Conservation (phyloP, 2,113 vertebrate genomes). For the Chloebia gouldiae region DNA sequence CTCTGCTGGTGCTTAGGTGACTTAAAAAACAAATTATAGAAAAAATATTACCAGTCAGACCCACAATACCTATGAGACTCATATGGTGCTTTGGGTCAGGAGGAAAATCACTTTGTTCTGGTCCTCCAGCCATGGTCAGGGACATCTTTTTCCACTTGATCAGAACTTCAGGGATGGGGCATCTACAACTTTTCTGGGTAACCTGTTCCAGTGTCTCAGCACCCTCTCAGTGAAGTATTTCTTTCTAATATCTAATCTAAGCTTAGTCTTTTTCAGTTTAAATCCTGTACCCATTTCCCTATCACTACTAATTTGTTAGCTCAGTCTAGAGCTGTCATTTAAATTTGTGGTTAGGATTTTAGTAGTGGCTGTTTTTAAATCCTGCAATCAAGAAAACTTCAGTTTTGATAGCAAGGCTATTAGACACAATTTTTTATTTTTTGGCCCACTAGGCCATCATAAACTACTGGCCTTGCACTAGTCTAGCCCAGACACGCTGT, state of each 20-base stretch:
- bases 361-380: background rate
- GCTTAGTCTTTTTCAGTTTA: background rate
- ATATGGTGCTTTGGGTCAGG: background rate
- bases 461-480: constrained; percentile 24
- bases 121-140: background rate
- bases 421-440: constrained; percentile 33
- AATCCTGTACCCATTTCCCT: background rate
- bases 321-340: constrained; percentile 4
- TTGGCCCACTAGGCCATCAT: constrained; percentile 26
- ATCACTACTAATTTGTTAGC: background rate
- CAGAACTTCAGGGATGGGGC: background rate
- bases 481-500: constrained; percentile 26
- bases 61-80: background rate
- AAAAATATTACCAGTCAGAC: background rate
- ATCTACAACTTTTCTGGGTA: background rate
- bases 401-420: background rate
- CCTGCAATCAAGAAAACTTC: background rate
- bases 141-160: background rate
- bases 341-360: constrained; percentile 4
- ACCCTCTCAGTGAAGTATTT: background rate
- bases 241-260: background rate
- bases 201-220: background rate
- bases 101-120: background rate
- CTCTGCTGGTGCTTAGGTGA: background rate
- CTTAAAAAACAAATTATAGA: background rate